A percentile compares a stretch with the other conserved stretches of the same genome.
These are phyloP conservation scores for Sceloporus tristichus DNA, from an alignment of 2,113 vertebrate genomes.

Conservation along the genomic window DNA sequence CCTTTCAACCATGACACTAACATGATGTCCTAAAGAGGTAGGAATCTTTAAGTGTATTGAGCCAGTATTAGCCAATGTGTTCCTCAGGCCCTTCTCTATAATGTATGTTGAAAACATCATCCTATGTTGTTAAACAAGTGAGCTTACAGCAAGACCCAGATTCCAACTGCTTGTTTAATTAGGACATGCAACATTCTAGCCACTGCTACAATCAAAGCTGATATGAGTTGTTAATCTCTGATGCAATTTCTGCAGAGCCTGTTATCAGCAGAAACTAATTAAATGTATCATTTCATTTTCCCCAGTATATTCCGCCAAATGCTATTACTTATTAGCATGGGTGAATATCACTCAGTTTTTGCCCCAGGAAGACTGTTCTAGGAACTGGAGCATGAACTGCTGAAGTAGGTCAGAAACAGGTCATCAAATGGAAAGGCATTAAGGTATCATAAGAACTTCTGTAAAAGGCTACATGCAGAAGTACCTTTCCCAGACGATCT, in stretches of 20 bases:
- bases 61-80: not conserved
- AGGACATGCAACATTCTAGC: not conserved
- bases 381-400: rapidly evolving
- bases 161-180: not conserved
- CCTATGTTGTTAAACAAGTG: not conserved
- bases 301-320: not conserved
- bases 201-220: not conserved
- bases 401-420: rapidly evolving
- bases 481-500: slow-evolving; percentile 96
- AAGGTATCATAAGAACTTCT: rapidly evolving
- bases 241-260: not conserved
- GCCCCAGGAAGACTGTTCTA: rapidly evolving
- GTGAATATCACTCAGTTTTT: not conserved
- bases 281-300: not conserved
- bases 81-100: not conserved
- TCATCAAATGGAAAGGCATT: not conserved
- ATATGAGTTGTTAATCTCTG: not conserved
- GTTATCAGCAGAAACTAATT: not conserved
- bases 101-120: not conserved
- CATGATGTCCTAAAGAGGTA: not conserved
- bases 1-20: not conserved
- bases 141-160: not conserved
- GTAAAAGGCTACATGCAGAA: too few species aligned
- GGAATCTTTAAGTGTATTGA: not conserved
- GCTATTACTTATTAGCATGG: not conserved